Percentiles rank a stretch among this genome's conserved stretches.
Evolutionary conservation across 2,797 vertebrate species (phyloP).

Genomic region (Cryptoblepharus egeriae): DNA sequence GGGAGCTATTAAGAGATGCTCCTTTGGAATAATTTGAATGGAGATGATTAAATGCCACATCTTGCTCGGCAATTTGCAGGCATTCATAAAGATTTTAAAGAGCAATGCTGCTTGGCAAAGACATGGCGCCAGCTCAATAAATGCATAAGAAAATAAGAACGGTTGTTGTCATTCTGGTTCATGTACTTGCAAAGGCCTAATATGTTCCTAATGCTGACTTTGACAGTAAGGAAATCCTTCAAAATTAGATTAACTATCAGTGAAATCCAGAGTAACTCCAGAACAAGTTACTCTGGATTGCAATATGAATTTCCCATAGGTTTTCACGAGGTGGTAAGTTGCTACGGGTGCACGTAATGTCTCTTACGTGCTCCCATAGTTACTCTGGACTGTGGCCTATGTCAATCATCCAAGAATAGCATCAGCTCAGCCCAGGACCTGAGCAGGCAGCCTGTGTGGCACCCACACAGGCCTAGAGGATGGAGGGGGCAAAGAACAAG

Average conservation of each 20-base stretch:
- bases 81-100: neutral
- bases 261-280: no score
- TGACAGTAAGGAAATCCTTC: slow-evolving; percentile 11
- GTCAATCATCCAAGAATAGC: neutral
- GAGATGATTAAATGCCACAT: slow-evolving; percentile 4
- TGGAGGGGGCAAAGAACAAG: no score
- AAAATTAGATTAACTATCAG: neutral
- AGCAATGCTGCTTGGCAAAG: slow-evolving; percentile 5
- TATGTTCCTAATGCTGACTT: neutral
- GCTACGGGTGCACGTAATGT: no score
- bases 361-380: no score
- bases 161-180: slow-evolving; percentile 15
- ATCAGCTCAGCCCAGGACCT: no score
- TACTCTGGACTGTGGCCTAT: no score
- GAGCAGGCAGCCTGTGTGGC: no score
- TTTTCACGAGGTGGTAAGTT: no score
- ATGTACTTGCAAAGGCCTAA: slow-evolving; percentile 3
- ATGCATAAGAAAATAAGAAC: slow-evolving; percentile 15
- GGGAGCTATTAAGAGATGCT: neutral
- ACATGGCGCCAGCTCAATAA: slow-evolving; percentile 1
- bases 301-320: no score
- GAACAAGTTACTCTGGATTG: no score
- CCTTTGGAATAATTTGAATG: slow-evolving; percentile 32
- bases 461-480: no score
- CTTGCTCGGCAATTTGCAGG: neutral